Percentiles rank a stretch among this genome's conserved stretches.
Conservation (phyloP, 2,113 vertebrate species). For the Macrotis lagotis region DNA sequence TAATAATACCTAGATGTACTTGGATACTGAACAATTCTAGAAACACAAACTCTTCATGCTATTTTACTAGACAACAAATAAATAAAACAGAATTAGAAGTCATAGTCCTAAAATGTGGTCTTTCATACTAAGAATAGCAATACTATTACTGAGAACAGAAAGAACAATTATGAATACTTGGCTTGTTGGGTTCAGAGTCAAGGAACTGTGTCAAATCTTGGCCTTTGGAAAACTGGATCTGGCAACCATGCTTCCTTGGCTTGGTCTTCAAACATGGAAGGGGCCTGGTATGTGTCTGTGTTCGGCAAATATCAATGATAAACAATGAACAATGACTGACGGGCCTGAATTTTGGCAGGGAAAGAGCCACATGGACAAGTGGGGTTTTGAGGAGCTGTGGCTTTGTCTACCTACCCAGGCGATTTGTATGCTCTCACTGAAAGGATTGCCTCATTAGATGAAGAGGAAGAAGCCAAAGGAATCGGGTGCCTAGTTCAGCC, state of each 20-base stretch:
- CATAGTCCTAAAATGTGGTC: background rate
- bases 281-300: background rate
- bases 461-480: background rate
- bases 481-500: background rate
- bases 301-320: background rate
- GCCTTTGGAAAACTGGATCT: constrained; percentile 36
- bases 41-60: background rate
- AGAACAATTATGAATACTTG: background rate
- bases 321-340: constrained; percentile 14
- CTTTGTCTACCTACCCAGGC: background rate
- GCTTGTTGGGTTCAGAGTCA: constrained; percentile 5
- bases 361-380: background rate
- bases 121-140: constrained; percentile 5
- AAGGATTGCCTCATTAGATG: background rate
- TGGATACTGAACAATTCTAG: background rate
- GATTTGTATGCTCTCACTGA: background rate
- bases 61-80: background rate
- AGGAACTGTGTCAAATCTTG: constrained; percentile 8
- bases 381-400: background rate
- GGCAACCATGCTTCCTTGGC: background rate
- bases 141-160: background rate
- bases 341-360: background rate
- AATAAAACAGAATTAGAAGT: background rate
- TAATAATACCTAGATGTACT: background rate
- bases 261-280: constrained; percentile 3